Base-by-base conservation (phyloP, 2,113 vertebrate species). In the Mellivora capensis region DNA sequence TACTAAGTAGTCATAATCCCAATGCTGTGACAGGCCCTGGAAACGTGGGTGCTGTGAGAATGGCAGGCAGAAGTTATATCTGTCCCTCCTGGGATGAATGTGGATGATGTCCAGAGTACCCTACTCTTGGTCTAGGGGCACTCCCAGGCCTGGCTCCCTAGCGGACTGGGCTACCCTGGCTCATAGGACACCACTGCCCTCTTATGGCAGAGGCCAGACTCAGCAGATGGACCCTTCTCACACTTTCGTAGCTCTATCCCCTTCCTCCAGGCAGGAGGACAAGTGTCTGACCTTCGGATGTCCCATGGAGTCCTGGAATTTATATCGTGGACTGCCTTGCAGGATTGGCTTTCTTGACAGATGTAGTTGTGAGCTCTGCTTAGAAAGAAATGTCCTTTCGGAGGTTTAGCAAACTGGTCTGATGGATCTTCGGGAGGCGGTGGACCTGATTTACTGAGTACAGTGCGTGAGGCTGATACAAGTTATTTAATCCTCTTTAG, bases 181-280 rank as follows among this genome's bases (percentile, higher is more conserved):
- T 94, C 77, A 61, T 67, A 93, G 93, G 82, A 94, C 91, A 87
- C 82, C 47, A 94, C 52, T 11, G 93, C 97, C 98, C 96, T 87
- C 98, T 96, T 49, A 71, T 90, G 98, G 95, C 61, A 3, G 11
- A 14, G 31, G 61, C 18, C 2, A 18, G 31, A 54, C 54, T 72
- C 74, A 57, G 59, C 91, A 89, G 34, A 4, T 17, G 54, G 31
- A 13, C 34, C 17, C 17, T 76, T 61, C 14, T 39, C 14, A 14
- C 13, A 34, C n/a, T 44, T 64, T 21, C 0, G 14, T 5, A 31
- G 57, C 31, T 87, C 7, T 52, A 23, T 8, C 4, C 2, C 7
- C 13, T 54, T 76, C 72, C 27, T 23, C 25, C 54, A 52, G 11
- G 21, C 6, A 79, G 20, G 12, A 54, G 25, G 12, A 10, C 12